These are phyloP conservation scores for Scomber colias DNA, from an alignment of 2,113 vertebrate genomes.

Conservation along the genomic window DNA sequence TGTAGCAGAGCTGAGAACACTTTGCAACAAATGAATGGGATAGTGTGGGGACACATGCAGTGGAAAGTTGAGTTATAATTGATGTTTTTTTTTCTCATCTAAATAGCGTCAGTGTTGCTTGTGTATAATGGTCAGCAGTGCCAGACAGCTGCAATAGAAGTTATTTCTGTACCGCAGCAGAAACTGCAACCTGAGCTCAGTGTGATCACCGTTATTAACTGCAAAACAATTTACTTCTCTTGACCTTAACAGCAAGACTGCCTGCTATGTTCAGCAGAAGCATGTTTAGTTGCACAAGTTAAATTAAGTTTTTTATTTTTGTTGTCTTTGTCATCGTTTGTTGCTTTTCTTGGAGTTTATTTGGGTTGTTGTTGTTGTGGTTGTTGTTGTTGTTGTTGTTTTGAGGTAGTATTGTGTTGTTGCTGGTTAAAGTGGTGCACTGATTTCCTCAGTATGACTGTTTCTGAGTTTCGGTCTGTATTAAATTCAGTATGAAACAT, in stretches of 20 bases:
- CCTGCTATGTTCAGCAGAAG: conserved; percentile 6
- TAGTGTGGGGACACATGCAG: background rate
- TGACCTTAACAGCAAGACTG: conserved; percentile 9
- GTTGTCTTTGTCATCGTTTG: conserved; percentile 4
- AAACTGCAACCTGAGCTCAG: conserved; percentile 35
- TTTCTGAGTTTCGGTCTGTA: conserved; percentile 45
- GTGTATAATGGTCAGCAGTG: conserved; percentile 10
- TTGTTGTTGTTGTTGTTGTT: background rate
- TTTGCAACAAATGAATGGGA: conserved; percentile 2
- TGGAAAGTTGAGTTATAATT: conserved; percentile 35
- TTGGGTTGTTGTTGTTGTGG: background rate
- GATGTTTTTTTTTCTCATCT: conserved; percentile 28
- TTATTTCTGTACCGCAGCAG: conserved; percentile 39
- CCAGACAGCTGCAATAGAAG: conserved; percentile 33
- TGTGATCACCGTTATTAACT: conserved; percentile 32
- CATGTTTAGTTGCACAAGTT: conserved; percentile 11
- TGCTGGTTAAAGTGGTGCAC: conserved; percentile 16
- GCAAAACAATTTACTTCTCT: conserved; percentile 14
- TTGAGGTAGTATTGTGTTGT: background rate
- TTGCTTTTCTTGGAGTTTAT: background rate
- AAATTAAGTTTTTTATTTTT: conserved; percentile 40
- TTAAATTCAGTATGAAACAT: conserved; percentile 63
- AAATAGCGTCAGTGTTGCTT: conserved; percentile 28
- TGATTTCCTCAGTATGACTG: conserved; percentile 13
- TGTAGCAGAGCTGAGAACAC: background rate